Conservation (phyloP, 1,140 invertebrate genomes). For the Drosophila ogumai region DNA sequence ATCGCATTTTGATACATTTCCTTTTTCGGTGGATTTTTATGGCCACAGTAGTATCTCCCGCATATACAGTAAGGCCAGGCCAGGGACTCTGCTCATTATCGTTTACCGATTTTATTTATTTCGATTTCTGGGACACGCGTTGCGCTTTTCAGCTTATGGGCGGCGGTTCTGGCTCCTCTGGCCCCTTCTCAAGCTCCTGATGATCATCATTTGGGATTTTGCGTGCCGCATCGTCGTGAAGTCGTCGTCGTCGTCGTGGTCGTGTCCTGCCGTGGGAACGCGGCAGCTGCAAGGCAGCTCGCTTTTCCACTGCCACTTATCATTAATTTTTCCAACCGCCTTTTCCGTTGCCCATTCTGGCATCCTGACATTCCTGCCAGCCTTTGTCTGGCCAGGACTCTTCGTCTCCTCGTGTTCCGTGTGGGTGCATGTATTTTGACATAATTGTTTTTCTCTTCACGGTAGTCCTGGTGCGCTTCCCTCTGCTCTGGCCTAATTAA, state of each 20-base stretch:
- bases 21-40: constrained; percentile 52
- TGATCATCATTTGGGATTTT: constrained; percentile 71
- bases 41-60: constrained; percentile 42
- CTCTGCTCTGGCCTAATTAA: constrained; percentile 67
- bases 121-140: constrained; percentile 54
- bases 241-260: constrained; percentile 65
- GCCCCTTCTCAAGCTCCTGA: constrained; percentile 16
- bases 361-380: constrained; percentile 70
- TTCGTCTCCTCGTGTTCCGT: constrained; percentile 2
- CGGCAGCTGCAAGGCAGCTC: constrained; percentile 52
- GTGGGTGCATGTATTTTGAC: constrained; percentile 65
- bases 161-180: not conserved
- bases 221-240: constrained; percentile 56
- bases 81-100: constrained; percentile 44
- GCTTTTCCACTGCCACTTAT: constrained; percentile 67
- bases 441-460: constrained; percentile 75
- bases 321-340: constrained; percentile 81
- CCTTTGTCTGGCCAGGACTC: constrained; percentile 37
- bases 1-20: constrained; percentile 51
- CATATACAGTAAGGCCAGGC: constrained; percentile 6
- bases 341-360: constrained; percentile 67
- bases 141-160: constrained; percentile 65
- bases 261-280: constrained; percentile 56
- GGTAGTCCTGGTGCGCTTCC: constrained; percentile 16
- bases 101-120: constrained; percentile 64